These are phyloP conservation scores for Callosobruchus maculatus DNA, from an alignment of 2,888 invertebrate genomes.

Conservation along the genomic window DNA sequence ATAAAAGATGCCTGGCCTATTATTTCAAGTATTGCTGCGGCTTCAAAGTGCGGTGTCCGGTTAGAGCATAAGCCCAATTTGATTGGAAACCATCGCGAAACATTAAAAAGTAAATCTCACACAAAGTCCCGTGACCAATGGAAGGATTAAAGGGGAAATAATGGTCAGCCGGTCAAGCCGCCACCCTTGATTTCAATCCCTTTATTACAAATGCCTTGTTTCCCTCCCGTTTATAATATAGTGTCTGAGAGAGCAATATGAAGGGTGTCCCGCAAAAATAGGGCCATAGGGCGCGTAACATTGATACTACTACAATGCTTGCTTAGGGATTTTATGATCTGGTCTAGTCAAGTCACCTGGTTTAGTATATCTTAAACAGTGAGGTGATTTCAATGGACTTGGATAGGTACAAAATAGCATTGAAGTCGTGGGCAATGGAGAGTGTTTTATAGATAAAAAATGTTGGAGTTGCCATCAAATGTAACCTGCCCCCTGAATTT, in stretches of 20 bases:
- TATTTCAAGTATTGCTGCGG: background rate
- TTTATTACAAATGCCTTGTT: constrained; percentile 19
- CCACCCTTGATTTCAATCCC: constrained; percentile 36
- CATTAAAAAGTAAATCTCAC: constrained; percentile 49
- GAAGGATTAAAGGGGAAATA: constrained; percentile 43
- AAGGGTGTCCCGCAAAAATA: background rate
- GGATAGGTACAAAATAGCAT: too few species aligned
- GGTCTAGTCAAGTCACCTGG: too few species aligned
- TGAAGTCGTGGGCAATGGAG: too few species aligned
- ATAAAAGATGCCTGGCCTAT: background rate
- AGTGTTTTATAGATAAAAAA: too few species aligned
- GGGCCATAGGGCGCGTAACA: too few species aligned
- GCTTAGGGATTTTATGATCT: too few species aligned
- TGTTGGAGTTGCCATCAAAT: too few species aligned
- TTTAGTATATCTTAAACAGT: too few species aligned
- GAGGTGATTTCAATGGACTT: too few species aligned
- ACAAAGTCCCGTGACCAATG: constrained; percentile 48
- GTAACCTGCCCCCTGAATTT: too few species aligned
- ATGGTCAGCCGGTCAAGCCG: constrained; percentile 20
- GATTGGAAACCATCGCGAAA: constrained; percentile 46
- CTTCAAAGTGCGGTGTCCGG: background rate
- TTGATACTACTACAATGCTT: too few species aligned
- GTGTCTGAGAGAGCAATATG: background rate
- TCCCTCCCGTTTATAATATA: background rate
- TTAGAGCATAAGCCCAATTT: constrained; percentile 32